phyloP scores from a whole-genome alignment of 2,888 invertebrate genomes.

The Brachycybe producta region DNA sequence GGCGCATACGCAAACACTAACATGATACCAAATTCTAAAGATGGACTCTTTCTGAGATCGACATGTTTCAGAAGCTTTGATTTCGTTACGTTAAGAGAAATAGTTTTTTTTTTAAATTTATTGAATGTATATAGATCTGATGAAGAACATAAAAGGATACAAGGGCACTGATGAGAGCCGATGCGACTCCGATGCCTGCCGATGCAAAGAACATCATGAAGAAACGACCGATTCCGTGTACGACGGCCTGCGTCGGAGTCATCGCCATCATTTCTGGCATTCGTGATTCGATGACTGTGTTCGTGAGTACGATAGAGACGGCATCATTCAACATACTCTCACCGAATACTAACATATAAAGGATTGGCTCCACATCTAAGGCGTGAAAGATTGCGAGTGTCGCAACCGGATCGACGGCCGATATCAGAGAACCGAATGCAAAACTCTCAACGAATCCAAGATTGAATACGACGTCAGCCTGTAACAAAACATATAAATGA shows the following conservation, averaged over 20 bases:
- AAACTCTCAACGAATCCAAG: conserved; percentile 93
- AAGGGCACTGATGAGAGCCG: conserved; percentile 84
- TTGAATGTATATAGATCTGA: neutral
- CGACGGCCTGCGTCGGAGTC: conserved; percentile 63
- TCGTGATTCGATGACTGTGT: conserved; percentile 17
- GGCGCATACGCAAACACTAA: conserved; percentile 96
- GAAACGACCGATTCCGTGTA: conserved; percentile 73
- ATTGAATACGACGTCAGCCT: conserved; percentile 59
- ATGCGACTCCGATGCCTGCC: conserved; percentile 87
- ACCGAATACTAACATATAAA: conserved; percentile 99
- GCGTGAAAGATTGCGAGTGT: conserved; percentile 98
- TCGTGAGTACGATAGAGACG: conserved; percentile 88
- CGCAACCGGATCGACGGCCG: conserved; percentile 97
- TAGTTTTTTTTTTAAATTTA: neutral
- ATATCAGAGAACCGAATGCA: conserved; percentile 95
- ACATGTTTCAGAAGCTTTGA: conserved; percentile 72
- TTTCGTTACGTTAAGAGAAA: conserved; percentile 11
- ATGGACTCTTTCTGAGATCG: conserved; percentile 91
- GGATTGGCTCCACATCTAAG: conserved; percentile 86
- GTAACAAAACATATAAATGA: too few relatives aligned
- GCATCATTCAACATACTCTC: conserved; percentile 95
- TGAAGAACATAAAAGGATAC: conserved; percentile 26
- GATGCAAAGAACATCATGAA: conserved; percentile 98
- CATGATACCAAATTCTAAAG: conserved; percentile 96
- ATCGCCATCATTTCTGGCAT: conserved; percentile 40